These are phyloP conservation scores for Delphinus delphis DNA, from an alignment of 2,113 vertebrate species.

Conservation along the genomic window DNA sequence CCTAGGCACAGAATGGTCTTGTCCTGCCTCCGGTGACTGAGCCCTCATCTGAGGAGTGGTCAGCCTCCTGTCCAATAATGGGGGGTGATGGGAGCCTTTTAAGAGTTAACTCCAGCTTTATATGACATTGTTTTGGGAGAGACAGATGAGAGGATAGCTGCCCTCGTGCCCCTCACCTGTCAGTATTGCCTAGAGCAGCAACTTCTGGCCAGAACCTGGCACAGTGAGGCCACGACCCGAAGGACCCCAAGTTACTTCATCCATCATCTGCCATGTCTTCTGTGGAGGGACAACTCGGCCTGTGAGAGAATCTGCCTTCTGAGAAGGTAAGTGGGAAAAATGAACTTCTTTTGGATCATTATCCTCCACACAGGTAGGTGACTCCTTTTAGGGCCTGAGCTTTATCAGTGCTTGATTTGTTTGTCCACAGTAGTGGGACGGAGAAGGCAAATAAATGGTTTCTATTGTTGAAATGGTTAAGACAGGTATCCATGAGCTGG, in stretches of 20 bases:
- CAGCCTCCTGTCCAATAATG: background rate
- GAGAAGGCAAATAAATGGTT: constrained; percentile 18
- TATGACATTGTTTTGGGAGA: background rate
- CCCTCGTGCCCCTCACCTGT: background rate
- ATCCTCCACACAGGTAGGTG: background rate
- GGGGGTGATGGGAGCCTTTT: background rate
- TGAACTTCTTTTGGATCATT: background rate
- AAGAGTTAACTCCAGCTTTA: background rate
- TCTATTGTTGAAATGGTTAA: constrained; percentile 31
- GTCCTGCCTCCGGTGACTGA: background rate
- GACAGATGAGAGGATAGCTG: background rate
- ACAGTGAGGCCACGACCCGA: background rate
- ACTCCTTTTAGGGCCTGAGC: background rate
- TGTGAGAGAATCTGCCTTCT: background rate
- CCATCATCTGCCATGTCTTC: background rate
- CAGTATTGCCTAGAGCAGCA: background rate
- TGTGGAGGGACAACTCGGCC: background rate
- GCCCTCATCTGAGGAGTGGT: background rate
- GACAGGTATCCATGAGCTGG: background rate
- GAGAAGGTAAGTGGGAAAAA: background rate
- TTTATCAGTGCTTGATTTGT: constrained; percentile 34
- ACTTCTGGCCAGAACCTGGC: background rate
- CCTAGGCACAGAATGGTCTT: background rate
- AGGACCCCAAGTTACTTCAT: background rate
- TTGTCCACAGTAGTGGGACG: background rate